Percentiles rank a stretch among this genome's conserved stretches.
Evolutionary conservation across 2,888 invertebrate species (phyloP).

Genomic region (Lasioglossum calceatum): DNA sequence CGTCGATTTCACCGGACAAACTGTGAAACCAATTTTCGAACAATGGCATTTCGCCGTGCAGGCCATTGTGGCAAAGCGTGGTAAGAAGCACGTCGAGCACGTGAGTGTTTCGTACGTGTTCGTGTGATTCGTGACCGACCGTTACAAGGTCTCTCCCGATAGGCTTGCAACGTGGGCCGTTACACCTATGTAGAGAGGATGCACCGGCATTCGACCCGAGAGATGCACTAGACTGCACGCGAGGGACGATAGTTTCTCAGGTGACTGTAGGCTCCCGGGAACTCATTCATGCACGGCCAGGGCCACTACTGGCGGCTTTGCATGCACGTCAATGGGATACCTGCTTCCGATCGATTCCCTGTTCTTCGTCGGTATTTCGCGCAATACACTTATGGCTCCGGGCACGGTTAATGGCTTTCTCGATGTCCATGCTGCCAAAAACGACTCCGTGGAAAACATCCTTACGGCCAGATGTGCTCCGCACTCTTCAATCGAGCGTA

Average conservation of each 20-base stretch:
- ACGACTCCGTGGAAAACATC: neutral
- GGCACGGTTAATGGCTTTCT: neutral
- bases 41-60: neutral
- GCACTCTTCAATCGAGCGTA: neutral
- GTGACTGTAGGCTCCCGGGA: conserved; percentile 66
- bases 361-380: conserved; percentile 14
- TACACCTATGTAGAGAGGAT: conserved; percentile 66
- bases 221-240: conserved; percentile 64
- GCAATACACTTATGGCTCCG: neutral
- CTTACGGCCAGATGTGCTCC: neutral
- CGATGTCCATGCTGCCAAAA: neutral
- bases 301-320: conserved; percentile 67
- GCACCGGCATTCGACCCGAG: conserved; percentile 67
- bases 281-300: conserved; percentile 71
- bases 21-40: neutral
- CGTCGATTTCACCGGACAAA: neutral
- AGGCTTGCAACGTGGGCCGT: conserved; percentile 60
- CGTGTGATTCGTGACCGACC: conserved; percentile 69
- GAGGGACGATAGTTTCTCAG: conserved; percentile 73
- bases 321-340: conserved; percentile 77
- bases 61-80: neutral
- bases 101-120: conserved; percentile 40
- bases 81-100: conserved; percentile 21
- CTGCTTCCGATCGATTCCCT: conserved; percentile 65
- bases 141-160: conserved; percentile 68